These are phyloP conservation scores for Pachyseris speciosa DNA, from an alignment of 64 coral and sea anemone species.

Conservation along the genomic window DNA sequence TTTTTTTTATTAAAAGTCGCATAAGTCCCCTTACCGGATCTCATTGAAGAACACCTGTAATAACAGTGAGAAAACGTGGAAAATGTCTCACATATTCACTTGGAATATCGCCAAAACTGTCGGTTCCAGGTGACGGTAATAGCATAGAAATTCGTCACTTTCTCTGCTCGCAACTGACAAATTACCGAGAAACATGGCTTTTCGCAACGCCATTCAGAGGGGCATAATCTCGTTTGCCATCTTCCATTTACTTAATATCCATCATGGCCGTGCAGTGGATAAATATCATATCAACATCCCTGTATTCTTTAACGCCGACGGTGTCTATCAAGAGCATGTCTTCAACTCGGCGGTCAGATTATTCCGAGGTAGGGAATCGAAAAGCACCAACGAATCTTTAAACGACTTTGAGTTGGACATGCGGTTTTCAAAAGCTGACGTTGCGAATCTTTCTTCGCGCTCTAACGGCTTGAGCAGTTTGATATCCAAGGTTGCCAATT, in stretches of 20 bases:
- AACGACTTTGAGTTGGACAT: neutral
- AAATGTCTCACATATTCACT: neutral
- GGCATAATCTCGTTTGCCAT: neutral
- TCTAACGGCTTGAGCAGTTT: neutral
- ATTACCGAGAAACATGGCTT: neutral
- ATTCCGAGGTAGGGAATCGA: neutral
- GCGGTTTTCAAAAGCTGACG: slow-evolving; percentile 15
- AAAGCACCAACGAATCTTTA: neutral
- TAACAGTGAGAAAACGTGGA: neutral
- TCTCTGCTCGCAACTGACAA: neutral
- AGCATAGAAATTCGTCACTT: neutral
- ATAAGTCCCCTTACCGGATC: neutral
- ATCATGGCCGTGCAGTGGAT: neutral
- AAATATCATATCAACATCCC: slow-evolving; percentile 14
- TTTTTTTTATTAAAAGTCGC: neutral
- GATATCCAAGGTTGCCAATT: neutral
- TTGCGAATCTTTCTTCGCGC: neutral
- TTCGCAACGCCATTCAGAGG: neutral
- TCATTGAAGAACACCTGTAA: neutral
- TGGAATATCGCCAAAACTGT: neutral
- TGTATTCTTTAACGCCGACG: slow-evolving; percentile 35
- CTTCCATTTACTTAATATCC: neutral
- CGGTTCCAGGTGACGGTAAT: neutral
- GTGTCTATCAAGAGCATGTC: slow-evolving; percentile 4
- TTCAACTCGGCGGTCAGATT: slow-evolving; percentile 12